Base-by-base conservation (phyloP, 2,888 invertebrate species). In the Meta bourneti region DNA sequence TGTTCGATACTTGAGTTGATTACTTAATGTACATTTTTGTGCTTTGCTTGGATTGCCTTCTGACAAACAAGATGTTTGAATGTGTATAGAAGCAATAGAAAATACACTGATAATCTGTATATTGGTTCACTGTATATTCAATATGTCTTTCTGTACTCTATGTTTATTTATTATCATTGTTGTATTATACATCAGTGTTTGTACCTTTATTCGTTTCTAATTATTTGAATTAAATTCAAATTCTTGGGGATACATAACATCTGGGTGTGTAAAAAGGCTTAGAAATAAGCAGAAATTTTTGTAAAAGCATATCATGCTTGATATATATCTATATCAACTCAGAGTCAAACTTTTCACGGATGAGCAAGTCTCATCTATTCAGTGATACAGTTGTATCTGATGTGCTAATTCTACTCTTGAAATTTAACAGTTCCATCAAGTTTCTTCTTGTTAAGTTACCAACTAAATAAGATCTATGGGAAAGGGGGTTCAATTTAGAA, bases 71-170 rank as follows among this genome's bases (percentile, higher is more conserved):
- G 52, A 61, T 83, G 80, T 75, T 82, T 72, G 61, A 87, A 88
- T 72, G 87, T 91, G 91, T 91, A 88, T 87, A 91, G 90, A 71
- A 87, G 91, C 87, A 87, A 91, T 91, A 87, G 91, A 49, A 75
- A 84, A 80, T 13, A 52, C n/a, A 79, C 34, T 84, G 19, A 75
- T 89, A 51, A 83, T 69, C 75, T 89, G 77, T 81, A 70, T 82
- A 77, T 80, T 16, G 84, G 54, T 72, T 85, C n/a, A 49, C 19
- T 80, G 85, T 80, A 71, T 61, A 54, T 51, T 61, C 54, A 81
- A 69, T 54, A 48, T 51, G 48, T 90, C 80, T 52, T 80, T 34
- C 19, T 89, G 74, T 75, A 90, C 61, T 69, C 78, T 71, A 90
- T 88, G 75, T 78, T 54, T 82, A 86, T 90, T 90, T 85, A 86